These are phyloP conservation scores for Dinomys branickii DNA, from an alignment of 2,113 vertebrate species.

Conservation along the genomic window DNA sequence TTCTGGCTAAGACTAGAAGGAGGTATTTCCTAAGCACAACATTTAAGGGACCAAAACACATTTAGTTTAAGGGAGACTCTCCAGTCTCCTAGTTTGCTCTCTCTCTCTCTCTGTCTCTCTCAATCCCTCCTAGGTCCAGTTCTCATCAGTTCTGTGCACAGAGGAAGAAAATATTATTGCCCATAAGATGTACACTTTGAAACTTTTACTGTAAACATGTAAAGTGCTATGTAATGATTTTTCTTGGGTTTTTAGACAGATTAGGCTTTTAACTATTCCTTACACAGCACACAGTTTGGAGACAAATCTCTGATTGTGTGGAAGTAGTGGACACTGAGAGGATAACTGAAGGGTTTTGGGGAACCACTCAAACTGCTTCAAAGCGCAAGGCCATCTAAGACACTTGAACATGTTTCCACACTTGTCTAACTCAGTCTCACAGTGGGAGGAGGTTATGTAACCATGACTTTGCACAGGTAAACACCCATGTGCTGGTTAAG, in stretches of 20 bases:
- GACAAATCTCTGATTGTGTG: neutral
- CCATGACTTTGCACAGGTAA: neutral
- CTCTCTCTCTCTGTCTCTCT: neutral
- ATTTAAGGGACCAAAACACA: neutral
- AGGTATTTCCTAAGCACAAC: neutral
- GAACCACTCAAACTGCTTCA: neutral
- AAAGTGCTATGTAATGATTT: neutral
- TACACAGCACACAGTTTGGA: neutral
- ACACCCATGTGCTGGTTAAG: neutral
- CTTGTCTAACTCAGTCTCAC: neutral
- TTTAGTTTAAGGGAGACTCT: neutral
- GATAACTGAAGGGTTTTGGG: neutral
- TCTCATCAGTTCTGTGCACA: neutral
- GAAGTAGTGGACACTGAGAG: neutral
- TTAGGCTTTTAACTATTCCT: neutral
- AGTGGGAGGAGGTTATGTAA: neutral
- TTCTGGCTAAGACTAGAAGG: neutral
- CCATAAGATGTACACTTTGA: neutral
- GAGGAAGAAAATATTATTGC: neutral
- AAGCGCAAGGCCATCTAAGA: neutral
- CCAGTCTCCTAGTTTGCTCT: neutral
- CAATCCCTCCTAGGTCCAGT: neutral
- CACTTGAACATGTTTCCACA: neutral
- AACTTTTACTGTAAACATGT: neutral
- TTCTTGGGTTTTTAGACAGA: neutral